Base-by-base conservation (phyloP, 2,888 invertebrate species). In the Lithodes maja region DNA sequence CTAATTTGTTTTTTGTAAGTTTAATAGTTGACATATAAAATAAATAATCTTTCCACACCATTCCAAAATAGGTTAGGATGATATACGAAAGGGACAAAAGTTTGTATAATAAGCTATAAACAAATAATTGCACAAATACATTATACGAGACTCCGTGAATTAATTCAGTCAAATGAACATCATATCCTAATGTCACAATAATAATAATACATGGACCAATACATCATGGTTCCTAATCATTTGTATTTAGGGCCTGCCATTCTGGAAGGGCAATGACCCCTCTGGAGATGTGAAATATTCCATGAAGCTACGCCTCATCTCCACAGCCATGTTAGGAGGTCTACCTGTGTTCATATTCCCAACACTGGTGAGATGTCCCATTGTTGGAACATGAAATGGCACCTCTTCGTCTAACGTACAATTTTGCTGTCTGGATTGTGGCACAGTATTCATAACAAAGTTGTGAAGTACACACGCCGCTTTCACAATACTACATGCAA, bases 231-330 rank as follows among this genome's bases (percentile, higher is more conserved):
- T 71, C 71, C 71, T 71, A 71, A n/a, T 3, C 71, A 71, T 71
- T 71, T 71, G 71, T 71, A 71, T 71, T 71, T 71, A n/a, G 71
- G 71, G 71, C 71, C 71, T 71, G 17, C 17, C 71, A 71, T 71
- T 71, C 71, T 71, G 71, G 15, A 7, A n/a, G 71, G 71, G 71
- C 17, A 71, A 1, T 71, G 71, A 71, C 17, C 15, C 12, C 71
- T 71, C 71, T 71, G 71, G 71, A 71, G 71, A 71, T 71, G 71
- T 71, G 71, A 71, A 71, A n/a, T 71, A 71, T 71, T 71, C 71
- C 71, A 71, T 71, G 71, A 71, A 71, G 15, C 15, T 71, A 71
- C 71, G 71, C 71, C 71, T 9, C 71, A 71, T 1, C 71, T 71
- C 71, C 71, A 71, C 71, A n/a, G 71, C 71, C 71, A 71, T 71